These are phyloP conservation scores for Felis chaus DNA, from an alignment of 2,113 vertebrate genomes.

Conservation along the genomic window DNA sequence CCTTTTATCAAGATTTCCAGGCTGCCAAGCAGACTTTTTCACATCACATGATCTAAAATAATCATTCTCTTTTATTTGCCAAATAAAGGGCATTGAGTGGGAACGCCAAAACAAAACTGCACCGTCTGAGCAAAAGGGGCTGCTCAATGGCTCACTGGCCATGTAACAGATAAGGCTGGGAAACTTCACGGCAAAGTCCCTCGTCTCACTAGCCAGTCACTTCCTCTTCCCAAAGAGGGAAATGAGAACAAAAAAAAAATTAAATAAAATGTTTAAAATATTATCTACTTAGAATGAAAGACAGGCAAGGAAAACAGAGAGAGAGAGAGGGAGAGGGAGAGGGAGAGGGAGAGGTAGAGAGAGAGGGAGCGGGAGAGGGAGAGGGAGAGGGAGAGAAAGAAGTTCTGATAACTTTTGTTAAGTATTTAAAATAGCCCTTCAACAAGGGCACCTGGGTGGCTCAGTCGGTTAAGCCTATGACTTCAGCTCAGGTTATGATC, in stretches of 20 bases:
- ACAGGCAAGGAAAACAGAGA: not conserved
- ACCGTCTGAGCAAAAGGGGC: not conserved
- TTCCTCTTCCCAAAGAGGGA: not conserved
- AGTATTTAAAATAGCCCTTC: not conserved
- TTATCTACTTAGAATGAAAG: not conserved
- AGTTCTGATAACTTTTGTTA: not conserved
- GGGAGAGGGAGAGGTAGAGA: not conserved
- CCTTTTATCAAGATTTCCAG: not conserved
- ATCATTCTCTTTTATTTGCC: not conserved
- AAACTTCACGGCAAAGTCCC: accelerated
- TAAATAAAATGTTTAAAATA: not conserved
- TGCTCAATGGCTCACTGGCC: not conserved
- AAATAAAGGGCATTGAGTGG: not conserved
- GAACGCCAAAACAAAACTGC: not conserved
- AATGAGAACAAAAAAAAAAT: not conserved
- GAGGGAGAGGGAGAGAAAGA: not conserved
- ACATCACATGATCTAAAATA: not conserved
- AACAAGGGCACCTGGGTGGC: not conserved
- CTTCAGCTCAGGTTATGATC: no score
- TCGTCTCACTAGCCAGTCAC: accelerated
- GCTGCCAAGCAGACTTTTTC: not conserved
- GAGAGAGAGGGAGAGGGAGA: not conserved
- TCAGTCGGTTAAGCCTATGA: no score
- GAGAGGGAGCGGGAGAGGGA: not conserved
- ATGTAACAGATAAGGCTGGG: accelerated